phyloP scores from a whole-genome alignment of 2,797 vertebrate species.

The Rhincodon typus region DNA sequence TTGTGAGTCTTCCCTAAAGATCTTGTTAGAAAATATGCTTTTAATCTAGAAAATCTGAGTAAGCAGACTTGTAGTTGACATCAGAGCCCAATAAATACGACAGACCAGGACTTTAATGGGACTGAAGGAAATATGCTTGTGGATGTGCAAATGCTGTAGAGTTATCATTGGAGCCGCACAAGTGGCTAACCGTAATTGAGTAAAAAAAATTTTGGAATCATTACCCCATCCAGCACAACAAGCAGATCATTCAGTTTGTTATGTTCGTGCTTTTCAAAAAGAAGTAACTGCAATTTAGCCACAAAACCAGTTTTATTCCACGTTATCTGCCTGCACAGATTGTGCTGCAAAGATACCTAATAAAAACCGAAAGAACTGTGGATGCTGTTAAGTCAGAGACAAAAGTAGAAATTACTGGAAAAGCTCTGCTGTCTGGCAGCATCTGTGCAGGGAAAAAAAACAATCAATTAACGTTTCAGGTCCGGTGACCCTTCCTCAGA shows the following conservation, averaged over 20 bases:
- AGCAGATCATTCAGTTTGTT: neutral
- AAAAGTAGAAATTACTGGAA: too few relatives aligned
- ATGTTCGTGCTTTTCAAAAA: neutral
- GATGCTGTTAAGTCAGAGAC: too few relatives aligned
- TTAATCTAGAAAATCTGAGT: neutral
- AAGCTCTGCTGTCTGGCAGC: too few relatives aligned
- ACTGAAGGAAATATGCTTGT: neutral
- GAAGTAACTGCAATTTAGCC: too few relatives aligned
- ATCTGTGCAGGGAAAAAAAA: too few relatives aligned
- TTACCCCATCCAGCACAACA: neutral
- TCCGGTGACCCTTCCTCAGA: too few relatives aligned
- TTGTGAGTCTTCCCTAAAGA: neutral
- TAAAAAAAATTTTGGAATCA: neutral
- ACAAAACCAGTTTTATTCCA: too few relatives aligned
- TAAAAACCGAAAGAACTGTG: too few relatives aligned
- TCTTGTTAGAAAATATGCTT: neutral
- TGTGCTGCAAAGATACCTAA: too few relatives aligned
- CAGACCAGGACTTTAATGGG: neutral
- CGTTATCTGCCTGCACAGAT: too few relatives aligned
- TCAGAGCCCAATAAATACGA: neutral
- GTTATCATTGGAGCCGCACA: neutral
- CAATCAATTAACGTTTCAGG: too few relatives aligned
- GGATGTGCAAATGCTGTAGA: neutral
- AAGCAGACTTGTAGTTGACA: neutral
- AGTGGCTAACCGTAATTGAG: neutral